phyloP scores from a whole-genome alignment of 2,113 vertebrate genomes.

The Cochlearius cochlearius region DNA sequence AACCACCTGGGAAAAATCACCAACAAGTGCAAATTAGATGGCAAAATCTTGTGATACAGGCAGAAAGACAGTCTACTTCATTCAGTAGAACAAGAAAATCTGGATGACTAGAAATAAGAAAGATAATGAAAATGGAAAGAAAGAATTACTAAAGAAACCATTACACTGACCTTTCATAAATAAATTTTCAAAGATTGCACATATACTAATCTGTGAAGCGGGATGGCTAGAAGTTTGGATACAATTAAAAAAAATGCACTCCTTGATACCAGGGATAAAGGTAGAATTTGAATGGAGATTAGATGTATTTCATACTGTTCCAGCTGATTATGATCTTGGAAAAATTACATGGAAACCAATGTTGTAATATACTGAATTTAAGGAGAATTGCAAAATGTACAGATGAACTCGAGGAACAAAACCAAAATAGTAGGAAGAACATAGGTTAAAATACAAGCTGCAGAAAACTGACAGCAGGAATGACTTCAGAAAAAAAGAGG shows the following conservation, averaged over 20 bases:
- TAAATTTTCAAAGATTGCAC: neutral
- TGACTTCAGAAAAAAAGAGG: neutral
- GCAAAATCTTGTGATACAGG: neutral
- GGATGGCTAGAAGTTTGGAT: neutral
- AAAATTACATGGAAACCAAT: neutral
- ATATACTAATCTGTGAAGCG: neutral
- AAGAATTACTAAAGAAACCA: neutral
- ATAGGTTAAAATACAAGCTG: neutral
- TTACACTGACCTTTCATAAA: neutral
- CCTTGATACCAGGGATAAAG: neutral
- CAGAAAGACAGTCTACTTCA: neutral
- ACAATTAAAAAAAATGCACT: neutral
- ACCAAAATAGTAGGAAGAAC: neutral
- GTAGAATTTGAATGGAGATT: neutral
- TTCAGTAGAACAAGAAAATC: neutral
- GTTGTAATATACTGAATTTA: neutral
- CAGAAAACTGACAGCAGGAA: slow-evolving; percentile 22
- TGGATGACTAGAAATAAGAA: neutral
- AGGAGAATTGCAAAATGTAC: neutral
- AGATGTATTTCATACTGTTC: neutral
- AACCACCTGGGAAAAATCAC: neutral
- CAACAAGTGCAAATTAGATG: neutral
- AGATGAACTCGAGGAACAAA: neutral
- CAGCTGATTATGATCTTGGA: neutral
- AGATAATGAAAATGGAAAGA: neutral